Conservation (phyloP, 2,888 invertebrate genomes). For the Empis livida region DNA sequence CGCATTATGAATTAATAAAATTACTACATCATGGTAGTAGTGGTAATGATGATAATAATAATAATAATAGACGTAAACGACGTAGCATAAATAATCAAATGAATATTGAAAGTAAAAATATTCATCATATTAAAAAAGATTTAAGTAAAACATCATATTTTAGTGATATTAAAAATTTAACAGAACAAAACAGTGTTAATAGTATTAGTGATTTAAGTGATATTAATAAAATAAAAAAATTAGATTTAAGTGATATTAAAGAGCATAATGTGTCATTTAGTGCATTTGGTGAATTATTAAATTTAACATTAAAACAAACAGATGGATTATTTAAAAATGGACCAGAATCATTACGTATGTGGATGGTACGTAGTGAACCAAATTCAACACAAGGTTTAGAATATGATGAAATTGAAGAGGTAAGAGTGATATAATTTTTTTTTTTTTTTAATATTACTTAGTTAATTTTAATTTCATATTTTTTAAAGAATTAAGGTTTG, state of each 20-base stretch:
- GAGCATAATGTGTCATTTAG: constrained; percentile 55
- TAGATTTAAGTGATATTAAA: constrained; percentile 21
- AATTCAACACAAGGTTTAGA: constrained; percentile 66
- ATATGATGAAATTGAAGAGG: constrained; percentile 53
- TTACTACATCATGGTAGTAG: constrained; percentile 46
- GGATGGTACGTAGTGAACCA: constrained; percentile 64
- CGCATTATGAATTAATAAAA: constrained; percentile 71
- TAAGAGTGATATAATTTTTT: no score
- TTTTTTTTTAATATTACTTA: no score
- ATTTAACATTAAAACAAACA: constrained; percentile 60
- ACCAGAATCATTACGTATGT: constrained; percentile 51
- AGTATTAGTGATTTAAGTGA: constrained; percentile 15
- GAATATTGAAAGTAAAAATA: constrained; percentile 10
- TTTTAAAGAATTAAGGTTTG: no score
- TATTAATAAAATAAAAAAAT: constrained; percentile 13
- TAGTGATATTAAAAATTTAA: constrained; percentile 26
- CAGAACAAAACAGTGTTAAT: constrained; percentile 15
- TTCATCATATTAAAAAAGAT: constrained; percentile 36
- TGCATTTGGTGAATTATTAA: constrained; percentile 66
- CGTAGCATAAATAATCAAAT: constrained; percentile 18
- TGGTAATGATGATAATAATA: constrained; percentile 17
- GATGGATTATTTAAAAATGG: constrained; percentile 66
- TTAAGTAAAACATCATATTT: constrained; percentile 34
- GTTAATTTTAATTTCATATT: no score
- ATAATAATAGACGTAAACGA: constrained; percentile 19